Base-by-base conservation (phyloP, 2,888 invertebrate species). In the Pyrocoelia pectoralis region DNA sequence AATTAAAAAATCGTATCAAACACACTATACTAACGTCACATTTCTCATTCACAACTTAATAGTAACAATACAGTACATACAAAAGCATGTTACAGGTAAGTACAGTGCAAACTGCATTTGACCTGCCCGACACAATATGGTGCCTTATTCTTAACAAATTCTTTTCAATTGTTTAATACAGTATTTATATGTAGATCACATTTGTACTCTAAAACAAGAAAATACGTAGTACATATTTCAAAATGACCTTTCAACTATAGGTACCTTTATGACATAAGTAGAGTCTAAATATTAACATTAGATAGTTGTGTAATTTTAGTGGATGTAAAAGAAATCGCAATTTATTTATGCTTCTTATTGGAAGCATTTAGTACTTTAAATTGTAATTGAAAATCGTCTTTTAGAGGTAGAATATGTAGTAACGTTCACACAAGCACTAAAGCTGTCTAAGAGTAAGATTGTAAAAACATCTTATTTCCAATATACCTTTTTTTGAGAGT, bases 21-120 rank as follows among this genome's bases (percentile, higher is more conserved):
- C 73, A 74, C 73, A 75, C 76, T 76, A 76, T 74, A 73, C 72
- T 74, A 75, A 68, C 68, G 56, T 59, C 66, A 63, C 60, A 63
- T 60, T 70, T 73, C 70, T 67, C 72, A 70, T 68, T 57, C 71
- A 56, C 18, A 53, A 38, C 41, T 51, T 33, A 24, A 6, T 24
- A 24, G 24, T 24, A 24, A 24, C 18, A 15, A 14, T 15, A 52
- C 19, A 52, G 13, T 28, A 52, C 6, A 13, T 18, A 48, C n/a
- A 29, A 52, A 17, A 33, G n/a, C 29, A n/a, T 18, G 13, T 24
- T 24, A 24, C 24, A 13, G 13, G 19, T 24, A 10, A 19, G 12
- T 29, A 33, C 17, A n/a, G 10, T 17, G 12, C n/a, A 49, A 18
- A 49, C 18, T 49, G 18, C 49, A 10, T 15, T 49, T 12, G 8